Conservation (phyloP, 2,888 invertebrate genomes). For the Petrophora chlorosata region DNA sequence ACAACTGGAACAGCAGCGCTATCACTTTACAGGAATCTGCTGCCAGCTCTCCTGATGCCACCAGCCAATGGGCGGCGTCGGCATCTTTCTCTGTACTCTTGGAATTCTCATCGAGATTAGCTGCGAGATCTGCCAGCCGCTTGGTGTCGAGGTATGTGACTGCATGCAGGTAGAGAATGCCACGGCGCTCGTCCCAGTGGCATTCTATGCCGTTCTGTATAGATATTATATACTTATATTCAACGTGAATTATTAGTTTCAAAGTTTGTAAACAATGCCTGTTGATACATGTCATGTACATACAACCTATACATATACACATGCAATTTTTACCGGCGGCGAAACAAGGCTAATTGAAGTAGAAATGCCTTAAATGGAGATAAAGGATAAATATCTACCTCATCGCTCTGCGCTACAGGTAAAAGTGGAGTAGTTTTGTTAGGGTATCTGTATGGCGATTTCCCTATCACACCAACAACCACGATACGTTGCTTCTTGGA, state of each 20-base stretch:
- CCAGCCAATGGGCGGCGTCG: slow-evolving; percentile 85
- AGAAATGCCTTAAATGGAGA: not conserved
- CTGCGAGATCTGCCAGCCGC: slow-evolving; percentile 58
- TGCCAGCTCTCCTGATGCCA: slow-evolving; percentile 79
- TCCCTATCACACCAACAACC: slow-evolving; percentile 89
- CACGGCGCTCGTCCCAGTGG: slow-evolving; percentile 81
- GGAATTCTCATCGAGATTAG: slow-evolving; percentile 59
- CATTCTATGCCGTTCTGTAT: slow-evolving; percentile 83
- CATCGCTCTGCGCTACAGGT: slow-evolving; percentile 69
- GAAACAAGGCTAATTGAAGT: not conserved
- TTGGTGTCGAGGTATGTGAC: slow-evolving; percentile 74
- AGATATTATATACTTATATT: not conserved
- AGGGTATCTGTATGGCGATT: slow-evolving; percentile 86
- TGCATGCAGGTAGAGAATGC: slow-evolving; percentile 81
- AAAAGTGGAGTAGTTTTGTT: slow-evolving; percentile 86
- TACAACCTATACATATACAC: no score
- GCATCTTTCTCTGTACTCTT: slow-evolving; percentile 70
- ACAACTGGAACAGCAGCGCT: slow-evolving; percentile 90
- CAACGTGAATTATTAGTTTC: no score
- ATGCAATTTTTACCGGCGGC: not conserved
- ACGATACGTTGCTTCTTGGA: slow-evolving; percentile 84
- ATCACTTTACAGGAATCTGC: slow-evolving; percentile 86
- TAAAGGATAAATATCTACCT: slow-evolving; percentile 51
- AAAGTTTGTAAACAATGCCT: no score
- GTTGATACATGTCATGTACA: no score